phyloP scores from a whole-genome alignment of 1,140 invertebrate genomes.

The Pogonognathellus flavescens region DNA sequence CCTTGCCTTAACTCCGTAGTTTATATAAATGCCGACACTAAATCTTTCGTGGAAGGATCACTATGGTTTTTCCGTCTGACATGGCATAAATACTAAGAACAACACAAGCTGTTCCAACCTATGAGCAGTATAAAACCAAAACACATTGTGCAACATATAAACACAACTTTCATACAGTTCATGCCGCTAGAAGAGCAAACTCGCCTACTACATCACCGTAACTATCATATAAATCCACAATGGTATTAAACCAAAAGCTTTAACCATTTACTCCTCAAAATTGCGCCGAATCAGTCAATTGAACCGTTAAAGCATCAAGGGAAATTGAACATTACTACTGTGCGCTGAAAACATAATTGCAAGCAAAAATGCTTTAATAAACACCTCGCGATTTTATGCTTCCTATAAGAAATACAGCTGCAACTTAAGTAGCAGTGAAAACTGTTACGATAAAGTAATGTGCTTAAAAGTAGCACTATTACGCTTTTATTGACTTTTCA shows the following conservation, averaged over 20 bases:
- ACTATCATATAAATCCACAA: neutral
- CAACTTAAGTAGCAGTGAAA: too few species aligned
- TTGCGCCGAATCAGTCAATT: too few species aligned
- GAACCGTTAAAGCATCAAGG: too few species aligned
- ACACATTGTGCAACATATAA: neutral
- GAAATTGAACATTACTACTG: too few species aligned
- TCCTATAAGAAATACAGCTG: too few species aligned
- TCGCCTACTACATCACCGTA: neutral
- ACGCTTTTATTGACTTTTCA: too few species aligned
- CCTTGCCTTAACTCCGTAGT: neutral
- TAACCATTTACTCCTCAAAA: neutral
- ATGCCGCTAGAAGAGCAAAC: neutral
- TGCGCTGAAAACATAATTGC: too few species aligned
- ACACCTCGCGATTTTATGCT: too few species aligned
- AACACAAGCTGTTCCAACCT: conserved; percentile 43
- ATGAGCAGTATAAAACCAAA: neutral
- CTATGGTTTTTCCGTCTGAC: conserved; percentile 46
- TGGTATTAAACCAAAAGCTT: neutral
- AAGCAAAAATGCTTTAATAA: too few species aligned
- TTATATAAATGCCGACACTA: conserved; percentile 22
- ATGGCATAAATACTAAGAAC: conserved; percentile 56
- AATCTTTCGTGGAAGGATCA: conserved; percentile 51
- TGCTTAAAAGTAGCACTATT: too few species aligned
- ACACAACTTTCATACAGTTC: neutral
- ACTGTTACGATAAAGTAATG: too few species aligned